Conservation (phyloP, 2,113 vertebrate genomes). For the Oceanodroma tethys region DNA sequence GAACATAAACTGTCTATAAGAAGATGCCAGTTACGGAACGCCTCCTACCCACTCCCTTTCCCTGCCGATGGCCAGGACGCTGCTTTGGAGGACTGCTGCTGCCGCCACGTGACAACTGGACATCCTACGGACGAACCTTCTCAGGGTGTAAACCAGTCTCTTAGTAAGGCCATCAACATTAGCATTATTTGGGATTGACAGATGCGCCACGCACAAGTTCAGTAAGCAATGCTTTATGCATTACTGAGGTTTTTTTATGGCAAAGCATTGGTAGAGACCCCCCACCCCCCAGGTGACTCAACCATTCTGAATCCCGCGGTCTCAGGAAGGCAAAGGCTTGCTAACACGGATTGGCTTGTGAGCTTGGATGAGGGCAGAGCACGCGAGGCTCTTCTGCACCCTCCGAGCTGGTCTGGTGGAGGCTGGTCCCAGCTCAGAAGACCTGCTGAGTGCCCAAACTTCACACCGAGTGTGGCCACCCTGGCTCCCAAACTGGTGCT, state of each 20-base stretch:
- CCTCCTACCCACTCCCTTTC: background rate
- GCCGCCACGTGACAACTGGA: background rate
- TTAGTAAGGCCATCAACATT: background rate
- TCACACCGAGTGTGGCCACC: fast-evolving
- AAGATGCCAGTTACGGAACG: background rate
- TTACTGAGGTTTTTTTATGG: background rate
- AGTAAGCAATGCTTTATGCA: background rate
- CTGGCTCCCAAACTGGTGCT: background rate
- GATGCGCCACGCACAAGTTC: background rate
- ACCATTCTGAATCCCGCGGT: background rate
- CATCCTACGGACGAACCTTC: background rate
- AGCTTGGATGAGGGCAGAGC: background rate
- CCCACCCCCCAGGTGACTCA: background rate
- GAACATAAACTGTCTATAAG: background rate
- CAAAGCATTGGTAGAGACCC: fast-evolving
- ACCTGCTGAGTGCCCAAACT: background rate
- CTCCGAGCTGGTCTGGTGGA: background rate
- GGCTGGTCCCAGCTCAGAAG: background rate
- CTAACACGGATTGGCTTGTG: background rate
- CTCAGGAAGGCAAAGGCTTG: background rate
- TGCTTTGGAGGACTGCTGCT: background rate
- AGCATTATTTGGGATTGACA: background rate
- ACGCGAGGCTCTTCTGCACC: fast-evolving
- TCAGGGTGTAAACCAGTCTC: background rate
- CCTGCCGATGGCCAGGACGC: fast-evolving